Evolutionary conservation across 2,797 vertebrate genomes (phyloP).

Genomic region (Erethizon dorsatum): DNA sequence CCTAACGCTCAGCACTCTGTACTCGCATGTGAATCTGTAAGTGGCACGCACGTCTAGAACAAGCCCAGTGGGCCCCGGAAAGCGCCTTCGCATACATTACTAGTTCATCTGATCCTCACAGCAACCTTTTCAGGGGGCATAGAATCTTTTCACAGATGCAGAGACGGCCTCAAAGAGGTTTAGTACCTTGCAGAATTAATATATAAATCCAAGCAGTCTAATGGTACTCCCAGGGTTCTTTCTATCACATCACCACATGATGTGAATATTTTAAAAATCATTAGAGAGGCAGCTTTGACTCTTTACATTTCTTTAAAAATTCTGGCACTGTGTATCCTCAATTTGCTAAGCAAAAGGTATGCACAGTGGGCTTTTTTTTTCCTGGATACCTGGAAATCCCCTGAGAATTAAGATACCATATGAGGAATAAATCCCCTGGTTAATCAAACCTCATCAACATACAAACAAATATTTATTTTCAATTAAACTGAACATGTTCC

Average conservation of each 20-base stretch:
- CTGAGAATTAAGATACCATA: conserved; percentile 21
- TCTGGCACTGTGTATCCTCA: neutral
- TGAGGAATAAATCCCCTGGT: neutral
- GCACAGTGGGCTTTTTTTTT: neutral
- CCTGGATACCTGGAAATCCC: neutral
- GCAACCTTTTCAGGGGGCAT: neutral
- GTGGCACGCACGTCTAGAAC: neutral
- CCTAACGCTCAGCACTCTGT: neutral
- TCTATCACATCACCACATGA: neutral
- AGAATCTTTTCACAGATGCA: neutral
- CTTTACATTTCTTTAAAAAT: conserved; percentile 53
- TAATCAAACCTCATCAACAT: conserved; percentile 49
- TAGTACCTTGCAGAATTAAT: conserved; percentile 44
- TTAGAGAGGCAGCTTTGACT: conserved; percentile 24
- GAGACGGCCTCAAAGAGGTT: neutral
- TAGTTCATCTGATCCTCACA: neutral
- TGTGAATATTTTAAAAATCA: conserved; percentile 7
- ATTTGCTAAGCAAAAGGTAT: conserved; percentile 18
- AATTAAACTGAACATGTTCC: conserved; percentile 13
- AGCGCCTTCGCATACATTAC: neutral
- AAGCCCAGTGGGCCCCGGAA: neutral
- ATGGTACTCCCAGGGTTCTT: neutral
- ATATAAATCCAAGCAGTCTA: neutral
- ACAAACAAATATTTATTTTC: conserved; percentile 71
- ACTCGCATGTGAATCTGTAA: neutral